Evolutionary conservation across 2,797 vertebrate species (phyloP).

Genomic region (Pseudochirops cupreus): DNA sequence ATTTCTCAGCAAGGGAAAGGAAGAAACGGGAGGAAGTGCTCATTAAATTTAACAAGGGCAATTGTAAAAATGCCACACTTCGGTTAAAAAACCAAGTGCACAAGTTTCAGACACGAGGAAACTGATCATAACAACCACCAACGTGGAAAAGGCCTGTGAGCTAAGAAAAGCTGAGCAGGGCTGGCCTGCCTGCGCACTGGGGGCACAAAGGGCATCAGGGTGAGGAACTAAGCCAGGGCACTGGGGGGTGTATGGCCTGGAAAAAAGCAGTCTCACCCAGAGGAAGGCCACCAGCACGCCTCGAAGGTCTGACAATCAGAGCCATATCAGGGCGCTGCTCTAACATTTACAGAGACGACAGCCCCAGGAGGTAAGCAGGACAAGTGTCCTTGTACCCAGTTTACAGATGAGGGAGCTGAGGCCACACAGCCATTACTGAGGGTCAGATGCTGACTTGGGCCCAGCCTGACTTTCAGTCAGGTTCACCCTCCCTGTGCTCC

Average conservation of each 20-base stretch:
- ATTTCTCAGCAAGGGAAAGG: background rate
- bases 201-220: background rate
- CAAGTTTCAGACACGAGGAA: background rate
- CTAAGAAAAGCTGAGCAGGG: accelerated
- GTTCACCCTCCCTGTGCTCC: background rate
- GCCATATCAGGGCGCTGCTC: no score
- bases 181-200: background rate
- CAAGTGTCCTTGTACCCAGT: background rate
- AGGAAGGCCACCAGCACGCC: background rate
- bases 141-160: background rate
- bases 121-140: no score
- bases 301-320: background rate
- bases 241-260: background rate
- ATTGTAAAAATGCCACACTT: background rate
- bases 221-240: background rate
- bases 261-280: background rate
- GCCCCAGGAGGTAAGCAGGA: background rate
- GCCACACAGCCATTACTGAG: background rate
- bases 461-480: background rate
- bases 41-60: background rate
- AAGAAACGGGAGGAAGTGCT: background rate
- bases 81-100: background rate
- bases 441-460: no score
- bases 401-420: background rate
- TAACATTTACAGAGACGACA: background rate